A percentile compares a stretch with the other conserved stretches of the same genome.
phyloP scores from a whole-genome alignment of 2,113 vertebrate genomes.

The Gadus chalcogrammus region DNA sequence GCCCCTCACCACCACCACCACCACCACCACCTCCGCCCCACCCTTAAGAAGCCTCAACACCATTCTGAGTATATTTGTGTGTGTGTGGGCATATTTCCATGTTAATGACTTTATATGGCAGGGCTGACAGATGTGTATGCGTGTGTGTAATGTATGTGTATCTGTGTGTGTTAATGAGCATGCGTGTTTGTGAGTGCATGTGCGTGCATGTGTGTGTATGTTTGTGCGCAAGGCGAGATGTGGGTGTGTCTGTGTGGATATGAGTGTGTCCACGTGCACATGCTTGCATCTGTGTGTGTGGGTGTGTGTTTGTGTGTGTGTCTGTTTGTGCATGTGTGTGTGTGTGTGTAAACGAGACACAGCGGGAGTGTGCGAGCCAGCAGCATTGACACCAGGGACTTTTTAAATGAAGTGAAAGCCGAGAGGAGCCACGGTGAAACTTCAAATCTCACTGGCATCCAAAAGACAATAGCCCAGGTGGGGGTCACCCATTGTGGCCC shows the following conservation, averaged over 20 bases:
- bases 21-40: too few species aligned
- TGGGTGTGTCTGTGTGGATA: too few species aligned
- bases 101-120: too few species aligned
- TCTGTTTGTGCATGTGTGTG: too few species aligned
- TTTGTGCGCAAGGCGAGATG: too few species aligned
- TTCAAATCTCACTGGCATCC: slow-evolving; percentile 36
- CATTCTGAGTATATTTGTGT: slow-evolving; percentile 31
- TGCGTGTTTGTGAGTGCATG: neutral
- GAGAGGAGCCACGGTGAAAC: slow-evolving; percentile 30
- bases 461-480: slow-evolving; percentile 54
- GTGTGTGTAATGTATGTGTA: neutral
- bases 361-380: neutral
- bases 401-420: slow-evolving; percentile 30
- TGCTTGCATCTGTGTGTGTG: neutral
- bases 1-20: too few species aligned
- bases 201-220: neutral
- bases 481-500: slow-evolving; percentile 47
- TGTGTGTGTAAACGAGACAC: too few species aligned
- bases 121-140: neutral
- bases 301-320: neutral
- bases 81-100: neutral
- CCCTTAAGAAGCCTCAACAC: too few species aligned
- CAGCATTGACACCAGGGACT: slow-evolving; percentile 5
- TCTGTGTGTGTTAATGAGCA: neutral
- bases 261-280: too few species aligned